A percentile compares a stretch with the other conserved stretches of the same genome.
Evolutionary conservation across 2,797 vertebrate genomes (phyloP).

Genomic region (Diglossa cyanea): DNA sequence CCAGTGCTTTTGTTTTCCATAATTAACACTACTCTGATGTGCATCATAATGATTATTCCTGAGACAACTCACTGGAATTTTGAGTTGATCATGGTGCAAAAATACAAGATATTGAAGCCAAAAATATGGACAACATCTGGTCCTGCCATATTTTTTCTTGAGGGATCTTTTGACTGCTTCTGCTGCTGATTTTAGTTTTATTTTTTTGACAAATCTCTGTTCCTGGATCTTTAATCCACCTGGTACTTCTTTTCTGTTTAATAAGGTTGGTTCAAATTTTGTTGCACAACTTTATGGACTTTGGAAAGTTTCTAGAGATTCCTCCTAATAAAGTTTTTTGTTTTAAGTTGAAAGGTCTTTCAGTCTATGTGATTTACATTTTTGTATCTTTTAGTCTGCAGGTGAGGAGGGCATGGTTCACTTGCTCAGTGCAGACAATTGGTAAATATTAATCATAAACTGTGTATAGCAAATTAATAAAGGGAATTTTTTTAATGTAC

Average conservation of each 20-base stretch:
- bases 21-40: background rate
- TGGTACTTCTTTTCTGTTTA: background rate
- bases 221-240: background rate
- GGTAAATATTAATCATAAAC: background rate
- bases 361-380: background rate
- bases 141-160: background rate
- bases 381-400: background rate
- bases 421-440: background rate
- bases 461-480: background rate
- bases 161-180: background rate
- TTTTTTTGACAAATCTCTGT: background rate
- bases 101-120: background rate
- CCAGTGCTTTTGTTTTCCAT: background rate
- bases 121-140: background rate
- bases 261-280: background rate
- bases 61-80: background rate
- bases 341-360: background rate
- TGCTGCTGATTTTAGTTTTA: background rate
- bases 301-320: background rate
- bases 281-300: background rate
- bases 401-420: background rate
- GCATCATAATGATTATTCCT: background rate
- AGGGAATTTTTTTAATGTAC: background rate
- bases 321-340: background rate
- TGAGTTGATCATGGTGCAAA: background rate